Evolutionary conservation across 2,888 invertebrate species (phyloP).

Genomic region (Romanomermis culicivorax): DNA sequence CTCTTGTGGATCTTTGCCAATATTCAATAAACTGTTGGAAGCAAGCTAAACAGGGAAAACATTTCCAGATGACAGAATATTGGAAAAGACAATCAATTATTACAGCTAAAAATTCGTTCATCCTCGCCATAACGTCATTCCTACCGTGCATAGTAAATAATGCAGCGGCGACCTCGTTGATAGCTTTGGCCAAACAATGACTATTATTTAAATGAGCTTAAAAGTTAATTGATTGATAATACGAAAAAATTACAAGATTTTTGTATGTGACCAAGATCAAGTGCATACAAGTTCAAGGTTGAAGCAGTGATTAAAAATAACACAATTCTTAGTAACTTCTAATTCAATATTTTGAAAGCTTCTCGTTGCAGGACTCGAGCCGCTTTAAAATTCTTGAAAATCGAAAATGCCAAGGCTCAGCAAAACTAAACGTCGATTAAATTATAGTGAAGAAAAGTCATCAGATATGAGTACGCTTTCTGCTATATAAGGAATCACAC

Average conservation of each 20-base stretch:
- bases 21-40: constrained; percentile 72
- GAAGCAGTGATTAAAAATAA: background rate
- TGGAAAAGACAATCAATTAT: background rate
- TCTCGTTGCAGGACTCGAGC: no score
- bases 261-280: no score
- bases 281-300: background rate
- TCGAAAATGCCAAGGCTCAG: no score
- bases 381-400: no score
- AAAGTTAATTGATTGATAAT: background rate
- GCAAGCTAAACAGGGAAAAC: constrained; percentile 42
- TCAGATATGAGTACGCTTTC: no score
- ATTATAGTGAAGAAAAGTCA: no score
- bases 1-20: constrained; percentile 84
- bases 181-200: constrained; percentile 88
- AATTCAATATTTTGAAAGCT: no score
- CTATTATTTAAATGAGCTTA: constrained; percentile 93
- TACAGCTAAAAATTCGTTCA: constrained; percentile 69
- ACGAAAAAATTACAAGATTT: no score
- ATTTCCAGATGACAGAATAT: background rate
- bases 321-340: no score
- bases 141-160: constrained; percentile 84
- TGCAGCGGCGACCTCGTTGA: constrained; percentile 85
- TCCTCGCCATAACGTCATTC: constrained; percentile 83
- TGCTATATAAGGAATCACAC: no score
- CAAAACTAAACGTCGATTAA: no score